These are phyloP conservation scores for Elgonia sp. DNA, from an alignment of 2,888 invertebrate species.

Conservation along the genomic window DNA sequence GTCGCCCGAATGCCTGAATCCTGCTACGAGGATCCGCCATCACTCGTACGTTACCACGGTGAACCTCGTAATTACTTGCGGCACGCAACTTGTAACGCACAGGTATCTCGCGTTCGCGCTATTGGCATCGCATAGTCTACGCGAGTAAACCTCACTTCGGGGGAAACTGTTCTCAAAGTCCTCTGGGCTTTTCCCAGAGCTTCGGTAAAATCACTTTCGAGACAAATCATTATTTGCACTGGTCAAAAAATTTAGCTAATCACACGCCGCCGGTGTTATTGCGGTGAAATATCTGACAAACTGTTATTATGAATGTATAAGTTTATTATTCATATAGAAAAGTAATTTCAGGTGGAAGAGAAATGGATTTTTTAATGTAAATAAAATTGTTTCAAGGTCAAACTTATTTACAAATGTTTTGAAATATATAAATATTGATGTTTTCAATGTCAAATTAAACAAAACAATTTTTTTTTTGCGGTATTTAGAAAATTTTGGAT, in stretches of 20 bases:
- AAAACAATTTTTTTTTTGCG: no score
- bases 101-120: constrained; percentile 74
- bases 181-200: constrained; percentile 42
- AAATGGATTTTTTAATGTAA: no score
- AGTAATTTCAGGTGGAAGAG: no score
- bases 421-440: no score
- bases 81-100: constrained; percentile 84
- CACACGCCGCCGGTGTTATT: constrained; percentile 40
- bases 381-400: no score
- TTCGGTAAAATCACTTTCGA: constrained; percentile 43
- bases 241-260: constrained; percentile 29
- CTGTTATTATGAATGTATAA: no score
- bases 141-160: constrained; percentile 38
- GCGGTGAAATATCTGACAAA: constrained; percentile 5
- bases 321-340: no score
- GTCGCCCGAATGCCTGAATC: constrained; percentile 86
- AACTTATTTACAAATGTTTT: no score
- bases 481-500: no score
- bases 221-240: constrained; percentile 52
- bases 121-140: constrained; percentile 61
- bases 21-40: constrained; percentile 84
- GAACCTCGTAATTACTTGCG: constrained; percentile 85
- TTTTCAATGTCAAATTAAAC: no score
- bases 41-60: constrained; percentile 83
- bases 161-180: constrained; percentile 52